These are phyloP conservation scores for Amphipyra tragopoginis DNA, from an alignment of 2,888 invertebrate species.

Conservation along the genomic window DNA sequence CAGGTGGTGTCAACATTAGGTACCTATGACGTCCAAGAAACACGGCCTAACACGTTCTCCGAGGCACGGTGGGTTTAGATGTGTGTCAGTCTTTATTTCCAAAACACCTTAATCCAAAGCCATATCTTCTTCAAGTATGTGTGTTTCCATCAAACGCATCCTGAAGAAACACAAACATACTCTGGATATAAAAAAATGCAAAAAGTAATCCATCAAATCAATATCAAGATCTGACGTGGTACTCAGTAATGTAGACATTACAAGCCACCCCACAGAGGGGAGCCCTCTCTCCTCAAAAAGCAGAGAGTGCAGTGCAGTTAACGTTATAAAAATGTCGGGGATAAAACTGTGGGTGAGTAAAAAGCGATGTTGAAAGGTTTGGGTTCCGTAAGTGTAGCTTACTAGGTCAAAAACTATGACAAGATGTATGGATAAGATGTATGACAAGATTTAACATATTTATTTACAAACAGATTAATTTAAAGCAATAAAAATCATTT, in stretches of 20 bases:
- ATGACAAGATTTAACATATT: too few species aligned
- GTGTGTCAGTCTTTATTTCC: too few species aligned
- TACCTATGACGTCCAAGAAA: too few species aligned
- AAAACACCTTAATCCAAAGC: too few species aligned
- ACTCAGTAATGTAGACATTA: slow-evolving; percentile 64
- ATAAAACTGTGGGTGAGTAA: slow-evolving; percentile 22
- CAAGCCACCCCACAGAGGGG: slow-evolving; percentile 62
- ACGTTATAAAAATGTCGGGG: slow-evolving; percentile 48
- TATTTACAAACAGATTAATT: too few species aligned
- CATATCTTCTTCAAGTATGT: too few species aligned
- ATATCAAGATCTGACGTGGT: slow-evolving; percentile 53
- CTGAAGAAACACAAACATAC: not conserved
- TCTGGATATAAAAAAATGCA: slow-evolving; percentile 4
- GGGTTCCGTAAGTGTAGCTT: slow-evolving; percentile 36
- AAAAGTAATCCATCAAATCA: slow-evolving; percentile 62
- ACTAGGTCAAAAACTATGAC: not conserved
- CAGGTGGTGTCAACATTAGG: too few species aligned
- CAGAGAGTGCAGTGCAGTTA: slow-evolving; percentile 51
- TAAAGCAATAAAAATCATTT: too few species aligned
- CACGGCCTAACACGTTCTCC: too few species aligned
- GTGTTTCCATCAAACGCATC: too few species aligned
- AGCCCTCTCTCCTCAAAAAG: slow-evolving; percentile 46
- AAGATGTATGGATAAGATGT: too few species aligned
- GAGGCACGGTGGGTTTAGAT: too few species aligned
- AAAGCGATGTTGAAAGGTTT: slow-evolving; percentile 13